Evolutionary conservation across 2,888 invertebrate genomes (phyloP).

Genomic region (Scaptomyza polygonia): DNA sequence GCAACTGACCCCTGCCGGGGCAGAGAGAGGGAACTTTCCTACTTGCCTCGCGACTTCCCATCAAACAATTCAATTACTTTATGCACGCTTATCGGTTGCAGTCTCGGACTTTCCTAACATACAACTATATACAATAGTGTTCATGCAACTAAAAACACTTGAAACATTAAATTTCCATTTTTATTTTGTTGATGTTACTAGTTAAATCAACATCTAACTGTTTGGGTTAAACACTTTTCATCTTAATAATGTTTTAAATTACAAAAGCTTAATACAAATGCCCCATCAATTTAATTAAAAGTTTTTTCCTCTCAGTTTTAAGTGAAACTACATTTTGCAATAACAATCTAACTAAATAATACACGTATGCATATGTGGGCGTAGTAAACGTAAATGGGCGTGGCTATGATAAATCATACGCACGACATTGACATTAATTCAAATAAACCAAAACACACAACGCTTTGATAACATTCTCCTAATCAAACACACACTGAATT

Average conservation of each 20-base stretch:
- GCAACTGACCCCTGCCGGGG: slow-evolving; percentile 32
- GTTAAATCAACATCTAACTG: too few relatives aligned
- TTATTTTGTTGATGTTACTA: too few relatives aligned
- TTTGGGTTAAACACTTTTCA: too few relatives aligned
- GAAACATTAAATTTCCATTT: slow-evolving; percentile 9
- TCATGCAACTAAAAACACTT: not conserved
- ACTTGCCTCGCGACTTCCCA: not conserved
- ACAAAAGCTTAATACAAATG: too few relatives aligned
- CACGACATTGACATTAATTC: slow-evolving; percentile 54
- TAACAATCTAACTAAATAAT: slow-evolving; percentile 37
- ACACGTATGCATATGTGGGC: slow-evolving; percentile 1
- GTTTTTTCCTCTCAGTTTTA: too few relatives aligned
- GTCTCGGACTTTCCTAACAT: not conserved
- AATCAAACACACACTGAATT: slow-evolving; percentile 1
- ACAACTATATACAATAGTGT: not conserved
- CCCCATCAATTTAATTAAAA: too few relatives aligned
- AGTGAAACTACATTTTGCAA: slow-evolving; percentile 41
- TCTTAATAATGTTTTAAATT: too few relatives aligned
- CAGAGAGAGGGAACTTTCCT: not conserved
- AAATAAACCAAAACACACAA: slow-evolving; percentile 30
- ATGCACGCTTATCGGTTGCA: slow-evolving; percentile 4
- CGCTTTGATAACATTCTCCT: slow-evolving; percentile 29
- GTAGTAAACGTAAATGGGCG: slow-evolving; percentile 7
- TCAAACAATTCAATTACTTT: slow-evolving; percentile 5
- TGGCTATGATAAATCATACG: slow-evolving; percentile 35